Base-by-base conservation (phyloP, 2,888 invertebrate species). In the Stenodema calcarata region DNA sequence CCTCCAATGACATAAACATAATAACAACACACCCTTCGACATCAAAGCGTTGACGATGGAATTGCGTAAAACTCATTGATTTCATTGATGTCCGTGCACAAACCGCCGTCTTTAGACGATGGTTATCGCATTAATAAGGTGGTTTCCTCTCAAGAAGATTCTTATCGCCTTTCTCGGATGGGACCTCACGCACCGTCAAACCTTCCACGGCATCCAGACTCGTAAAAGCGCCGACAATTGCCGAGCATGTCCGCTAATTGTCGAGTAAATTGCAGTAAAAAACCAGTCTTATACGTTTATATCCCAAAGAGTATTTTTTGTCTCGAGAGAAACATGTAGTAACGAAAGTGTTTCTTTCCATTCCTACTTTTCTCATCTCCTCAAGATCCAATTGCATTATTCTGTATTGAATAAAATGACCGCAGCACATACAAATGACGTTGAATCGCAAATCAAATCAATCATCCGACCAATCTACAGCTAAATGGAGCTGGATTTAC, bases 161-260 rank as follows among this genome's bases (percentile, higher is more conserved):
- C 62, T 62, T 62, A 62, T 62, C 62, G 23, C 62, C 62, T 62
- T 62, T 18, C 50, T n/a, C n/a, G 62, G 62, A 62, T 62, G 62
- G 62, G 62, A 62, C 62, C 62, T 62, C 62, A 62, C 62, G 62
- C 62, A 62, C 62, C 18, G 62, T 62, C 62, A 62, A 62, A 62
- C 62, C 62, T 62, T 62, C 62, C 27, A 9, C 12, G 62, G 62
- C 62, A 78, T 78, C 78, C 78, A 42, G 78, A 14, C 42, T 44
- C 78, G 78, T 78, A 78, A 78, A 78, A 78, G 42, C 41, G 78
- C 75, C 75, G 35, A 42, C 78, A 78, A 78, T 78, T 78, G 44
- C 78, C 78, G 27, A 42, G 42, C 78, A 41, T 44, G 78, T 78
- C 78, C 78, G 44, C 78, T 78, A 78, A 78, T 78, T 78, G 78